Conservation (phyloP, 1,140 invertebrate species). For the Leptinotarsa undecemlineata region DNA sequence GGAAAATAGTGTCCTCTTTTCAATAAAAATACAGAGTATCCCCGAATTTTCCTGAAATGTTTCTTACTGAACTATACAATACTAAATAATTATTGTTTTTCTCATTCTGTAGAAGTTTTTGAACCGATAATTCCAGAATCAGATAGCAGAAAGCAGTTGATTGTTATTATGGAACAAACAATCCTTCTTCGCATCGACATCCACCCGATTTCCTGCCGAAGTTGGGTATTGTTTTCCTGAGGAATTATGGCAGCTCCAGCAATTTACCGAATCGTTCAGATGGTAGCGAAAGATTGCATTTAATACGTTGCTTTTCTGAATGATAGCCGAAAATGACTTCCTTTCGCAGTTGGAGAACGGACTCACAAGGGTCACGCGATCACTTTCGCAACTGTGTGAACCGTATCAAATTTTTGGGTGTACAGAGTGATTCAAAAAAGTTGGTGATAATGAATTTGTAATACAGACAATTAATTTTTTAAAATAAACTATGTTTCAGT, state of each 20-base stretch:
- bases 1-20: too few species aligned
- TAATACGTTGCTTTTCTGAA: slow-evolving; percentile 24
- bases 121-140: too few species aligned
- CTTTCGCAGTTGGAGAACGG: slow-evolving; percentile 19
- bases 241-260: not conserved
- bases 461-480: not conserved
- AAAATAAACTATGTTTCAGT: too few species aligned
- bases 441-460: not conserved
- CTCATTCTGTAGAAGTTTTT: too few species aligned
- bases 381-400: slow-evolving; percentile 12
- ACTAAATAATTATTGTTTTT: too few species aligned
- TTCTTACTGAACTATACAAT: too few species aligned
- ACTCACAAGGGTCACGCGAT: slow-evolving; percentile 22
- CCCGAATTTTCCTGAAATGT: too few species aligned
- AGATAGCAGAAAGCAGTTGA: not conserved
- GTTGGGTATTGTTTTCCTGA: slow-evolving; percentile 21
- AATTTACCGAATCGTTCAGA: slow-evolving; percentile 25
- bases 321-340: slow-evolving; percentile 27
- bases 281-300: slow-evolving; percentile 20
- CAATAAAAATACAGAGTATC: too few species aligned
- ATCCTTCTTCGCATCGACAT: not conserved
- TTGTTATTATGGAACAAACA: not conserved
- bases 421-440: not conserved
- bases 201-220: slow-evolving; percentile 12
- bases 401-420: slow-evolving; percentile 6